A percentile compares a stretch with the other conserved stretches of the same genome.
phyloP scores from a whole-genome alignment of 2,888 invertebrate genomes.

The Pharmacophagus antenor region DNA sequence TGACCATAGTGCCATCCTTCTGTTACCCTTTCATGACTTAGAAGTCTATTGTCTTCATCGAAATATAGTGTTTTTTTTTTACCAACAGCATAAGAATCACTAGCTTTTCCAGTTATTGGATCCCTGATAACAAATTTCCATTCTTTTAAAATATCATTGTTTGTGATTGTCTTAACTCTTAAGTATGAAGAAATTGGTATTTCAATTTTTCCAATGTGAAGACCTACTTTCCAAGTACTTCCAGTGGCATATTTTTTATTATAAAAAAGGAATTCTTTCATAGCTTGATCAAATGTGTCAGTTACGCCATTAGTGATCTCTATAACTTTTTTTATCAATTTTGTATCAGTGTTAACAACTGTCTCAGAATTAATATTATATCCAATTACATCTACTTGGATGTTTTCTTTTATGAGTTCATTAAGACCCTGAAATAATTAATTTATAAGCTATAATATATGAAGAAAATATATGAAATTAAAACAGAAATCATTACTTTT shows the following conservation, averaged over 20 bases:
- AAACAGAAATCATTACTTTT: too few species aligned
- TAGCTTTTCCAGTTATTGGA: constrained; percentile 56
- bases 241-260: constrained; percentile 73
- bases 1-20: background rate
- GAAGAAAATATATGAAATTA: too few species aligned
- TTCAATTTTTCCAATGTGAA: constrained; percentile 82
- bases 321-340: background rate
- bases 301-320: constrained; percentile 41
- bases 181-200: constrained; percentile 83
- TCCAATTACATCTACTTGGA: constrained; percentile 84
- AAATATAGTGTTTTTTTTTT: constrained; percentile 49
- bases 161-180: constrained; percentile 46
- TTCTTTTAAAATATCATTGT: constrained; percentile 66
- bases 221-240: constrained; percentile 83
- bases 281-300: constrained; percentile 82
- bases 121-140: constrained; percentile 64
- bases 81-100: constrained; percentile 63
- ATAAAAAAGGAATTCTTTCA: constrained; percentile 80
- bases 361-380: constrained; percentile 51
- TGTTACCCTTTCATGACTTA: background rate
- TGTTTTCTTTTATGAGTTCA: background rate
- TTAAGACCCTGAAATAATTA: background rate
- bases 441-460: background rate
- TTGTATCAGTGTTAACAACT: background rate
- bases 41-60: background rate